These are phyloP conservation scores for Xestia ashworthii DNA, from an alignment of 2,888 invertebrate species.

Conservation along the genomic window DNA sequence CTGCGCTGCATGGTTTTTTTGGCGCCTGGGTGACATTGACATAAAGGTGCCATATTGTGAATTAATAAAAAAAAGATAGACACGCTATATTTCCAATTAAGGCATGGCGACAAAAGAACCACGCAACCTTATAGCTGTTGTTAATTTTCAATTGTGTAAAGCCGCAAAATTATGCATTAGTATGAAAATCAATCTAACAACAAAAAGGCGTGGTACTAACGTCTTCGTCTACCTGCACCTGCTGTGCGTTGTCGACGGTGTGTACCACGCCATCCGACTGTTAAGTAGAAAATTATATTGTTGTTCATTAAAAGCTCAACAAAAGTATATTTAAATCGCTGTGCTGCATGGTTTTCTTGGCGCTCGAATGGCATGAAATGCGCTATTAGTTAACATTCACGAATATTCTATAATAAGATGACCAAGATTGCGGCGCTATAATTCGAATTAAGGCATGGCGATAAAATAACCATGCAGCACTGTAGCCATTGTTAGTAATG, in stretches of 20 bases:
- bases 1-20: not conserved
- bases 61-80: not conserved
- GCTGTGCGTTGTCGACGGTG: not conserved
- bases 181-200: not conserved
- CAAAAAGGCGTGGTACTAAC: not conserved
- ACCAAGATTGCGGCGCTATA: not conserved
- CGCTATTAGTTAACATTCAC: not conserved
- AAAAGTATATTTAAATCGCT: not conserved
- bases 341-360: not conserved
- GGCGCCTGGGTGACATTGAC: not conserved
- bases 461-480: not conserved
- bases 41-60: not conserved
- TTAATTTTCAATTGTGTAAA: not conserved
- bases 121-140: not conserved
- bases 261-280: not conserved
- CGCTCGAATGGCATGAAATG: not conserved
- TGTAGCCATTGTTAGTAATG: not conserved
- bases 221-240: not conserved
- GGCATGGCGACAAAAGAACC: not conserved
- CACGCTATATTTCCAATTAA: not conserved
- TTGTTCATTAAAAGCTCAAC: not conserved
- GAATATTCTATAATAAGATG: not conserved
- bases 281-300: not conserved
- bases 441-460: too few species aligned
- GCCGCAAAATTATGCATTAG: not conserved